Conservation (phyloP, 2,113 vertebrate species). For the Cynocephalus volans region DNA sequence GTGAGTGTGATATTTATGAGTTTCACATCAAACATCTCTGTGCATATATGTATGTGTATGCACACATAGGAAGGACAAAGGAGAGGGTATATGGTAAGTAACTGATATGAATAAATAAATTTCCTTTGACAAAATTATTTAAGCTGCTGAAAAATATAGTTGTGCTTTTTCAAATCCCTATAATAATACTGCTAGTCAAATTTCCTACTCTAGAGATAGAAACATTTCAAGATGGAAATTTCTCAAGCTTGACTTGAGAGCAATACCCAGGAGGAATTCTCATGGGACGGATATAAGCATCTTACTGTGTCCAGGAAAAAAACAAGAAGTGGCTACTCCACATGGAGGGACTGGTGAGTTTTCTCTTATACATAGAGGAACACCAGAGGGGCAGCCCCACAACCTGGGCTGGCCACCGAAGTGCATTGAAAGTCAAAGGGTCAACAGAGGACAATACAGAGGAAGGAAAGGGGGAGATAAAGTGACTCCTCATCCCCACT, state of each 20-base stretch:
- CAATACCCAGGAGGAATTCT: not conserved
- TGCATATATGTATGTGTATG: not conserved
- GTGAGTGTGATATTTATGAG: not conserved
- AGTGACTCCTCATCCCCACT: too few relatives aligned
- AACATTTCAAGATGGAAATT: not conserved
- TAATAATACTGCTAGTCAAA: not conserved
- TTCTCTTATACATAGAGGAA: not conserved
- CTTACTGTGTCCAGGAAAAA: not conserved
- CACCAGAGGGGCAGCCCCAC: rapidly evolving
- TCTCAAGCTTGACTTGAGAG: not conserved
- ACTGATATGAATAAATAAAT: not conserved
- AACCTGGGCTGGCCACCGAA: not conserved
- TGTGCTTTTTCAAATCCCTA: not conserved
- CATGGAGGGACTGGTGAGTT: rapidly evolving
- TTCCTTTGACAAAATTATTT: not conserved
- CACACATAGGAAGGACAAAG: not conserved
- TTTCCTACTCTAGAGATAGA: not conserved
- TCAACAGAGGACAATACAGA: not conserved
- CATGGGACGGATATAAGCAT: not conserved
- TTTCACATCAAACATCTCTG: not conserved
- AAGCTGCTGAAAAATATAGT: not conserved
- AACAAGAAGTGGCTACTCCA: not conserved
- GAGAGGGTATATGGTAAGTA: not conserved
- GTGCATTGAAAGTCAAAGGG: not conserved
- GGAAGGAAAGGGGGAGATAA: not conserved